Conservation (phyloP, 2,797 vertebrate genomes). For the Psittacula echo region DNA sequence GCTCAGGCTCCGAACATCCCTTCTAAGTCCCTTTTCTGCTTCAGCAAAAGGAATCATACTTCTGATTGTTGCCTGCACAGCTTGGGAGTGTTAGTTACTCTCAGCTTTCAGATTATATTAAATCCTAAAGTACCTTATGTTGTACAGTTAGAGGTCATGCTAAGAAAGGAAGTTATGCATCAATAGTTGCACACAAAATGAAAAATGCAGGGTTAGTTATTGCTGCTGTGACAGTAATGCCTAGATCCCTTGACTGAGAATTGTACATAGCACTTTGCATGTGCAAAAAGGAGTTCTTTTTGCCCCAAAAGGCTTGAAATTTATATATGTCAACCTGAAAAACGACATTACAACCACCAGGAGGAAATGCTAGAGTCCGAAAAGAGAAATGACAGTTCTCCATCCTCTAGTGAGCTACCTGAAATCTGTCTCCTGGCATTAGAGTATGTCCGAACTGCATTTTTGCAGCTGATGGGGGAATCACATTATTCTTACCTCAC, state of each 20-base stretch:
- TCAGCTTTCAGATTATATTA: not conserved
- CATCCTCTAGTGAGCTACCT: not conserved
- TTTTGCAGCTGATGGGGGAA: not conserved
- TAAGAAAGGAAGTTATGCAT: not conserved
- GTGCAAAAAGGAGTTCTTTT: not conserved
- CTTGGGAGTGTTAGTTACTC: not conserved
- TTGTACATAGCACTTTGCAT: not conserved
- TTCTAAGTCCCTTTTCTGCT: not conserved
- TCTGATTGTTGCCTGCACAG: not conserved
- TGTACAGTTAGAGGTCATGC: not conserved
- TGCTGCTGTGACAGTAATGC: rapidly evolving
- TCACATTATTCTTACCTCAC: slow-evolving; percentile 82
- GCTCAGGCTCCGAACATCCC: not conserved
- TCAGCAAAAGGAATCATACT: not conserved
- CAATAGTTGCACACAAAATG: not conserved
- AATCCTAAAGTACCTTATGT: not conserved
- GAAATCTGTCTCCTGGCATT: not conserved
- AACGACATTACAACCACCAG: not conserved
- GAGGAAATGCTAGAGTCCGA: not conserved
- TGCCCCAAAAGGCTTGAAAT: not conserved
- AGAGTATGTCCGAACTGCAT: rapidly evolving
- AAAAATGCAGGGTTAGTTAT: not conserved
- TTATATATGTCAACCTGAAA: not conserved
- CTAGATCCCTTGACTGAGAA: not conserved
- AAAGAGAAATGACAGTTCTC: not conserved